These are phyloP conservation scores for Flexamia atlantica DNA, from an alignment of 2,888 invertebrate species.

Conservation along the genomic window DNA sequence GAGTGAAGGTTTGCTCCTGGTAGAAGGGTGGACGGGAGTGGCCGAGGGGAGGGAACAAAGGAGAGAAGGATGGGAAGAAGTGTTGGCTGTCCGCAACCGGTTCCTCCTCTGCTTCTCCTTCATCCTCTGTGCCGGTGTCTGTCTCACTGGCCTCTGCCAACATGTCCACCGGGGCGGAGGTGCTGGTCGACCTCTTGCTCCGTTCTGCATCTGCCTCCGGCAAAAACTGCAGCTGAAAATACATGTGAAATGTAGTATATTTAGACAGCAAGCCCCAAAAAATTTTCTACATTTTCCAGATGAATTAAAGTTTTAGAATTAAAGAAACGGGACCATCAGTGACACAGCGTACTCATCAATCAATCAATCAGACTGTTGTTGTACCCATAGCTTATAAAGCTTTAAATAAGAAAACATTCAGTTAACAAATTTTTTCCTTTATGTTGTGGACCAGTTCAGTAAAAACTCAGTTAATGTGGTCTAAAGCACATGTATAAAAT, in stretches of 20 bases:
- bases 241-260: slow-evolving; percentile 18
- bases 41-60: slow-evolving; percentile 81
- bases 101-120: slow-evolving; percentile 62
- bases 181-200: not conserved
- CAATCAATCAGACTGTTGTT: too few species aligned
- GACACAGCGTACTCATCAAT: too few species aligned
- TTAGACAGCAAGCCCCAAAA: not conserved
- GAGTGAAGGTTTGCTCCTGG: slow-evolving; percentile 81
- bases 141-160: slow-evolving; percentile 30
- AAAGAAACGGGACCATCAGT: too few species aligned
- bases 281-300: too few species aligned
- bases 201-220: not conserved
- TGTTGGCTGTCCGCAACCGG: slow-evolving; percentile 70
- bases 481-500: too few species aligned
- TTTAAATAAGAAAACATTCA: too few species aligned
- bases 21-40: slow-evolving; percentile 80
- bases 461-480: too few species aligned
- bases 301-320: too few species aligned
- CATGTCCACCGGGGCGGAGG: not conserved
- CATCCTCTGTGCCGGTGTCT: slow-evolving; percentile 41
- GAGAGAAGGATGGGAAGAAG: slow-evolving; percentile 88
- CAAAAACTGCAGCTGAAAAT: slow-evolving; percentile 2
- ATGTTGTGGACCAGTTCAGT: too few species aligned
- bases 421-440: too few species aligned
- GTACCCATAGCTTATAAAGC: too few species aligned